Conservation (phyloP, 2,113 vertebrate species). For the Burhinus bistriatus region DNA sequence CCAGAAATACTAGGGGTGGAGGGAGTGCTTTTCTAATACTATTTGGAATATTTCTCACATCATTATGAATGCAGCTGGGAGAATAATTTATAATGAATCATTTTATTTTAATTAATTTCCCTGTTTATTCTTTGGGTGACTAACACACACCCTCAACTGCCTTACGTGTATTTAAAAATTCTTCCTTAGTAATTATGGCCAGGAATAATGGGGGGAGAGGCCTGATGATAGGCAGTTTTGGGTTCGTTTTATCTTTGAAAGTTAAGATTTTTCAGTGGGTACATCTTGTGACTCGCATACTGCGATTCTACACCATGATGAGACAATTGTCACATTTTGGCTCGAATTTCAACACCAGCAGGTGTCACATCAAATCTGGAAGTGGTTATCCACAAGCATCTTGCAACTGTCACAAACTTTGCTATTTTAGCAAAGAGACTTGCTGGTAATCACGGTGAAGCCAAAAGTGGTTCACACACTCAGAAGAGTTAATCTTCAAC, state of each 20-base stretch:
- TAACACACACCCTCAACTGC: not conserved
- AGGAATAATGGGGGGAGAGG: not conserved
- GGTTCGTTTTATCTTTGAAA: not conserved
- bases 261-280: not conserved
- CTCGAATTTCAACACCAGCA: not conserved
- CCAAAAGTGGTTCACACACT: not conserved
- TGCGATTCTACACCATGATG: fast-evolving
- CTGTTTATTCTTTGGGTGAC: constrained; percentile 14
- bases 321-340: not conserved
- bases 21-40: constrained; percentile 37
- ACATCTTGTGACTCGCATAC: not conserved
- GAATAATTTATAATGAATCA: constrained; percentile 40
- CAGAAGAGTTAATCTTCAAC: not conserved
- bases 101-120: constrained; percentile 43
- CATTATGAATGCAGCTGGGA: constrained; percentile 29
- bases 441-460: not conserved
- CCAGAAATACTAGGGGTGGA: constrained; percentile 31
- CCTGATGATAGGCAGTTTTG: not conserved
- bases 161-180: not conserved
- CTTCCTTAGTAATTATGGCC: not conserved
- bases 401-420: not conserved
- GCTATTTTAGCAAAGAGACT: not conserved
- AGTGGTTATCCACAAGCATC: not conserved
- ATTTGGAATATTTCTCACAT: constrained; percentile 60
- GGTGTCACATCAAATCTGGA: constrained; percentile 15